phyloP scores from a whole-genome alignment of 2,888 invertebrate species.

The Amphipoea oculea region DNA sequence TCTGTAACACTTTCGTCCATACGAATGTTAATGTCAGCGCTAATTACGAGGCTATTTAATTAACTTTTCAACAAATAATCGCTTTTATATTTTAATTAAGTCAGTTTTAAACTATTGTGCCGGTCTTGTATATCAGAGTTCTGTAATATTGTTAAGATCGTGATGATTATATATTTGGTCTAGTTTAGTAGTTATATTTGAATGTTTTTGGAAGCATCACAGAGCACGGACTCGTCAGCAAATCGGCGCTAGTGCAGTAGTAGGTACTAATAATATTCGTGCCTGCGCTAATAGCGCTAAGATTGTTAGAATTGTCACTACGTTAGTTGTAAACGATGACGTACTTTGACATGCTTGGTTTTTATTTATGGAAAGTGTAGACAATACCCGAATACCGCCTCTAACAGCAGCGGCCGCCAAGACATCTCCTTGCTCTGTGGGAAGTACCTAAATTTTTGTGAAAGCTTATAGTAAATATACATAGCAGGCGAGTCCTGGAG shows the following conservation, averaged over 20 bases:
- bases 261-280: neutral
- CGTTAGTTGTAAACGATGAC: neutral
- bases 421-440: neutral
- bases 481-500: too few relatives aligned
- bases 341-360: neutral
- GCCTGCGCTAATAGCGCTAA: neutral
- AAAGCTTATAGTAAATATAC: too few relatives aligned
- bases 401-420: too few relatives aligned
- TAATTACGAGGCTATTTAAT: conserved; percentile 65
- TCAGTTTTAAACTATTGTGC: conserved; percentile 16
- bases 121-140: neutral
- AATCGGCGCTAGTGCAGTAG: neutral
- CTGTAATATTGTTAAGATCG: neutral
- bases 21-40: conserved; percentile 62
- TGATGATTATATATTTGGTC: neutral
- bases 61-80: conserved; percentile 48
- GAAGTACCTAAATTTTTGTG: neutral
- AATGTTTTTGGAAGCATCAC: neutral
- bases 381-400: neutral
- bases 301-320: neutral
- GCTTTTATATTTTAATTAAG: conserved; percentile 42
- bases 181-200: neutral
- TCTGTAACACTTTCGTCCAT: conserved; percentile 58
- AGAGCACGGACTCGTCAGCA: neutral
- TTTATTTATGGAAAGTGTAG: neutral